Evolutionary conservation across 2,113 vertebrate genomes (phyloP).

Genomic region (Gallinago jamesoni): DNA sequence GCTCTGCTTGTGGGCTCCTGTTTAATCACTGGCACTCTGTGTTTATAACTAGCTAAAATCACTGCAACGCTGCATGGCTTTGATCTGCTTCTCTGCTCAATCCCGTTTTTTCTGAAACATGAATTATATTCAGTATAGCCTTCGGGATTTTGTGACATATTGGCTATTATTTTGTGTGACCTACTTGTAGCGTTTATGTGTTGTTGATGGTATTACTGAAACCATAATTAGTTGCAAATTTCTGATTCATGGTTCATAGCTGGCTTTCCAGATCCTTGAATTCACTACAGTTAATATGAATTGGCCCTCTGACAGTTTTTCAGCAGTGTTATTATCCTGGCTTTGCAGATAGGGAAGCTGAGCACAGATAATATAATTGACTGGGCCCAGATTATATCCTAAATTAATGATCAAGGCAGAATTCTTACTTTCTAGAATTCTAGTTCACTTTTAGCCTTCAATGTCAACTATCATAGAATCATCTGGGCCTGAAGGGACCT

Average conservation of each 20-base stretch:
- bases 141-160: neutral
- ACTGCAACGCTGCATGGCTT: neutral
- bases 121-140: neutral
- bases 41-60: neutral
- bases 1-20: neutral
- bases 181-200: neutral
- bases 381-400: neutral
- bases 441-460: neutral
- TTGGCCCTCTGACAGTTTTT: neutral
- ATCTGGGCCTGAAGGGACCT: no score
- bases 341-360: neutral
- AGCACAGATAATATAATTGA: neutral
- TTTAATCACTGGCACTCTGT: neutral
- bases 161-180: neutral
- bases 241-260: neutral
- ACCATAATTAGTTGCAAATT: neutral
- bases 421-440: neutral
- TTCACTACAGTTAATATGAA: neutral
- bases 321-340: neutral
- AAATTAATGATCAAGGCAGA: conserved; percentile 1
- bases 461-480: neutral
- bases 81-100: neutral
- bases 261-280: neutral
- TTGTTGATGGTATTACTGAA: neutral
- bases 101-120: neutral